Conservation (phyloP, 2,113 vertebrate species). For the Scytalopus superciliaris region DNA sequence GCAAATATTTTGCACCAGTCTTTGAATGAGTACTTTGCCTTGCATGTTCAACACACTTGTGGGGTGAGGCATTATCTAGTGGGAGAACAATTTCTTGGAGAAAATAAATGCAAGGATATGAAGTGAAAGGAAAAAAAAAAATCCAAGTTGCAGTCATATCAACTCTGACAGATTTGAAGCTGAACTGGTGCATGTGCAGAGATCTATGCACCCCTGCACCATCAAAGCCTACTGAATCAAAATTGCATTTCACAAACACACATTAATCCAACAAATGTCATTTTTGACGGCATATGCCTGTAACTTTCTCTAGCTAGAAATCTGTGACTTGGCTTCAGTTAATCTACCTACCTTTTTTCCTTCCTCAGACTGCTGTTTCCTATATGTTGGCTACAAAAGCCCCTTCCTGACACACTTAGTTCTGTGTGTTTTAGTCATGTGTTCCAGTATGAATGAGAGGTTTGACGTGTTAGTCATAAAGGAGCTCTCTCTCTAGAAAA, state of each 20-base stretch:
- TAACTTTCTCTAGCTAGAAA: not conserved
- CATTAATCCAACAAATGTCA: not conserved
- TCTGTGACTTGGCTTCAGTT: not conserved
- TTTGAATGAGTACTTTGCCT: not conserved
- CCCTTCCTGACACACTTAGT: not conserved
- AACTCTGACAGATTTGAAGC: not conserved
- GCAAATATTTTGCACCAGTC: not conserved
- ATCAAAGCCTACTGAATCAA: not conserved
- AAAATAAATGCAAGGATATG: not conserved
- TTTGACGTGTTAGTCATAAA: slow-evolving; percentile 26
- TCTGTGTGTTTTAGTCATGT: not conserved
- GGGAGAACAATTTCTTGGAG: not conserved
- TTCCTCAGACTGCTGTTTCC: not conserved
- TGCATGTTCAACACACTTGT: not conserved
- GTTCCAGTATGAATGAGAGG: not conserved
- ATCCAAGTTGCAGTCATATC: not conserved
- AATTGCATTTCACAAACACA: not conserved
- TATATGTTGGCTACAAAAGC: not conserved
- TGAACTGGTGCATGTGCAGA: not conserved
- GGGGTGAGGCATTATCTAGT: not conserved
- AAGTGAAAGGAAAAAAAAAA: not conserved
- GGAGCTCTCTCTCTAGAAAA: not conserved
- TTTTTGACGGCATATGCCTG: not conserved
- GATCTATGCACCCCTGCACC: not conserved
- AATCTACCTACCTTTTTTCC: not conserved